These are phyloP conservation scores for Cyphomyrus discorhynchus DNA, from an alignment of 2,113 vertebrate species.

Conservation along the genomic window DNA sequence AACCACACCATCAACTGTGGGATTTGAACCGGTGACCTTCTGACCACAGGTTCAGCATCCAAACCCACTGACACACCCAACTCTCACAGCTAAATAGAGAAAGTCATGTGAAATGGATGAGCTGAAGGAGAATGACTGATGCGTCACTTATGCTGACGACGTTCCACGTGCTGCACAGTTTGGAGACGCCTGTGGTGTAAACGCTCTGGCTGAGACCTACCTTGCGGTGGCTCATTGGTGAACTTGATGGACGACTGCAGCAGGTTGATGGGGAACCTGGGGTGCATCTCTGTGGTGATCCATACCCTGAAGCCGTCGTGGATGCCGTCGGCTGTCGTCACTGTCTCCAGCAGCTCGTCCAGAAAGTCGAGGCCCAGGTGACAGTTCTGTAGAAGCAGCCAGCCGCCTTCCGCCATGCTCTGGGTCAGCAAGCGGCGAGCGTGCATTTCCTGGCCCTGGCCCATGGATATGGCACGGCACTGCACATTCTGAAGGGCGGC, in stretches of 20 bases:
- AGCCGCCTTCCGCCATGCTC: constrained; percentile 71
- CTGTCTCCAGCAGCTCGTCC: constrained; percentile 67
- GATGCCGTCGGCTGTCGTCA: constrained; percentile 48
- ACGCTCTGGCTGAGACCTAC: constrained; percentile 39
- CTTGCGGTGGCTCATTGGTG: constrained; percentile 77
- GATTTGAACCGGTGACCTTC: neutral
- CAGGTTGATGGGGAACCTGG: constrained; percentile 71
- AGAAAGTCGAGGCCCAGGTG: constrained; percentile 75
- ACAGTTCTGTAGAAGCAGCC: constrained; percentile 79
- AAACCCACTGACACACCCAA: neutral
- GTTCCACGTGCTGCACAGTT: neutral
- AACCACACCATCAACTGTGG: neutral
- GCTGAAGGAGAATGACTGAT: neutral
- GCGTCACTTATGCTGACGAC: neutral
- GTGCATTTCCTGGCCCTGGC: constrained; percentile 75
- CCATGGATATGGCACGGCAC: constrained; percentile 73
- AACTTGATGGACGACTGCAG: constrained; percentile 78
- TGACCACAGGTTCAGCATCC: neutral
- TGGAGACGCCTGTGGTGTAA: neutral
- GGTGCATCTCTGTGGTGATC: constrained; percentile 71
- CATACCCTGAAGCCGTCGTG: constrained; percentile 64
- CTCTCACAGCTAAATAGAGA: neutral
- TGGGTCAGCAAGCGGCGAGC: constrained; percentile 66
- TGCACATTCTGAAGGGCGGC: constrained; percentile 51
- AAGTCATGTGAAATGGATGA: neutral